These are phyloP conservation scores for Heliothis subflexa DNA, from an alignment of 1,140 invertebrate species.

Conservation along the genomic window DNA sequence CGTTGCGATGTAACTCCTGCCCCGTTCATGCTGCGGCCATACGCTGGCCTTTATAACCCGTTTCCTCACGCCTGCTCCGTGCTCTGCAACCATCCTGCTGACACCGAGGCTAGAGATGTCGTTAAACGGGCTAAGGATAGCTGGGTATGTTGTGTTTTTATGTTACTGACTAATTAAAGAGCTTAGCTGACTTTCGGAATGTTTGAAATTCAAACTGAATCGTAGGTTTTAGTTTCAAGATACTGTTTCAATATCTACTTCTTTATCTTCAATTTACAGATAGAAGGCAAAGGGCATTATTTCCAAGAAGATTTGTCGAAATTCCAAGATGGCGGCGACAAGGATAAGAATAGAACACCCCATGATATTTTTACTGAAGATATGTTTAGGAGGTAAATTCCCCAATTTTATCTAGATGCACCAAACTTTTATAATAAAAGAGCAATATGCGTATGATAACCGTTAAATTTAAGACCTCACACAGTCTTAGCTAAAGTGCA, in stretches of 20 bases:
- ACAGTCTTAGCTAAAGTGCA: no score
- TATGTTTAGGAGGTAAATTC: slow-evolving; percentile 83
- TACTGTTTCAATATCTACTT: background rate
- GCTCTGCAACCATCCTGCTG: slow-evolving; percentile 93
- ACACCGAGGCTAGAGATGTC: slow-evolving; percentile 90
- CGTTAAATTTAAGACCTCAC: no score
- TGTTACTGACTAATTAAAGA: no score
- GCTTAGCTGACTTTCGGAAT: no score
- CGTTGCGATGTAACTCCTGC: slow-evolving; percentile 86
- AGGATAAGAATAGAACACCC: slow-evolving; percentile 74
- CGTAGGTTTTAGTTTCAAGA: no score
- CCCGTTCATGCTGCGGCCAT: slow-evolving; percentile 90
- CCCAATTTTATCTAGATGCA: background rate
- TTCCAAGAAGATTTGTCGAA: slow-evolving; percentile 74
- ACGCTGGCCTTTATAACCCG: slow-evolving; percentile 92
- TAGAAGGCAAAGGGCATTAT: slow-evolving; percentile 70
- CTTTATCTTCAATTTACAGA: slow-evolving; percentile 52
- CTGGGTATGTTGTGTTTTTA: slow-evolving; percentile 83
- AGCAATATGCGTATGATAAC: no score
- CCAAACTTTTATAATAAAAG: no score
- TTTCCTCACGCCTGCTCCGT: slow-evolving; percentile 92
- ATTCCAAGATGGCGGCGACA: slow-evolving; percentile 71
- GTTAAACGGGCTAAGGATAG: slow-evolving; percentile 90
- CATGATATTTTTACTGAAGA: slow-evolving; percentile 87
- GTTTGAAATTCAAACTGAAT: no score